Base-by-base conservation (phyloP, 2,797 vertebrate genomes). In the Diglossa cyanea region DNA sequence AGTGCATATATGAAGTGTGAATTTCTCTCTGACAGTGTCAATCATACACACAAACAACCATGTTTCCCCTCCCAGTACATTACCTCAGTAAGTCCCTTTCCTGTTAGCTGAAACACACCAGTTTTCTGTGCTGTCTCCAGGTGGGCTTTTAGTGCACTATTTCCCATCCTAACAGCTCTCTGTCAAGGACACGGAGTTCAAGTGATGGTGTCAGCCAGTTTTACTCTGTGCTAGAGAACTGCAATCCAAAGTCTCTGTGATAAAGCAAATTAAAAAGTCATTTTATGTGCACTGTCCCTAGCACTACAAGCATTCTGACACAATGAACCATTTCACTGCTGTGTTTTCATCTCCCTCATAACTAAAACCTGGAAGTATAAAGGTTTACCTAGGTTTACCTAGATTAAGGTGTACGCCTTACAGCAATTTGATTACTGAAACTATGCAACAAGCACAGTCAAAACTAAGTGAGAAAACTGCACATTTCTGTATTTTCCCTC, bases 81-180 rank as follows among this genome's bases (percentile, higher is more conserved):
- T 97, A 99, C 99, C 99, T 99, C 99, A 42, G 98, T 97, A 68
- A 99, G 98, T 11, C 97, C 98, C 42, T 99, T 99, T 37, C 98
- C 99, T 0, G 98, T 99, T 42, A 99, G 98, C 98, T 99, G 99
- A 96, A 99, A 99, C 84, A 99, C 99, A 6, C 99, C 99, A 0
- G 99, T 99, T 94, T 99, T 99, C 98, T 99, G 99, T 70, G 99
- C 99, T 4, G 99, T 99, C 92, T 99, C 99, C 98, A 99, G 97
- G 91, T 99, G 99, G 73, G 99, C 99, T 97, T 99, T 99, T 24
- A 99, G 97, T 1, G 99, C 99, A 28, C 98, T 99, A 95, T 99
- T 99, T 95, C 99, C 99, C 99, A 99, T 99, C 93, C 88, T 94
- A 80, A 54, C 57, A 26, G 75, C n/a, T 71, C 89, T 82, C 44